Evolutionary conservation across 1,140 invertebrate genomes (phyloP).

Genomic region (Trypoxylus dichotomus): DNA sequence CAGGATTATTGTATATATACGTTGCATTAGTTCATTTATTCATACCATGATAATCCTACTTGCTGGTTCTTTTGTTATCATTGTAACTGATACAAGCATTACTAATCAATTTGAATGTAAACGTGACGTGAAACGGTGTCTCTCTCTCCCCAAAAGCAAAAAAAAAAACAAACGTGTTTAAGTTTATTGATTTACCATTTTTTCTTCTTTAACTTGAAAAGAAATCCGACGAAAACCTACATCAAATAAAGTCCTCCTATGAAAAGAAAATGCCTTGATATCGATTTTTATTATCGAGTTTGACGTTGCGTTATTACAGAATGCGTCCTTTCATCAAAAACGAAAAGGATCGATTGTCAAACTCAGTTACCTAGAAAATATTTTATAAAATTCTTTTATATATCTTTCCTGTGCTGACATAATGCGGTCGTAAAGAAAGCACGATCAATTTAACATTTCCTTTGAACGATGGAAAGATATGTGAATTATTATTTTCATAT

Average conservation of each 20-base stretch:
- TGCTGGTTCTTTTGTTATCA: too few species aligned
- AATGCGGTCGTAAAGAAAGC: background rate
- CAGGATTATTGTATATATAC: too few species aligned
- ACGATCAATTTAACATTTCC: conserved; percentile 2
- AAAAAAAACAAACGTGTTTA: too few species aligned
- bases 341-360: background rate
- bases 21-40: too few species aligned
- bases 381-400: background rate
- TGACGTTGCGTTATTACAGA: background rate
- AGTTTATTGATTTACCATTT: background rate
- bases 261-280: background rate
- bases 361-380: background rate
- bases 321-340: background rate
- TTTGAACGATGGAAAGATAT: background rate
- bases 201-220: background rate
- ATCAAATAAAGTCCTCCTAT: background rate
- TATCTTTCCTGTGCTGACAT: background rate
- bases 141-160: too few species aligned
- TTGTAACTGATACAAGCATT: too few species aligned
- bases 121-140: too few species aligned
- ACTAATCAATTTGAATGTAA: too few species aligned
- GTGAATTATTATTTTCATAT: background rate
- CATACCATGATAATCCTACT: too few species aligned
- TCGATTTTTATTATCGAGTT: conserved; percentile 1
- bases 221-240: background rate